Evolutionary conservation across 2,113 vertebrate genomes (phyloP).

Genomic region (Ptychochromis oligacanthus): DNA sequence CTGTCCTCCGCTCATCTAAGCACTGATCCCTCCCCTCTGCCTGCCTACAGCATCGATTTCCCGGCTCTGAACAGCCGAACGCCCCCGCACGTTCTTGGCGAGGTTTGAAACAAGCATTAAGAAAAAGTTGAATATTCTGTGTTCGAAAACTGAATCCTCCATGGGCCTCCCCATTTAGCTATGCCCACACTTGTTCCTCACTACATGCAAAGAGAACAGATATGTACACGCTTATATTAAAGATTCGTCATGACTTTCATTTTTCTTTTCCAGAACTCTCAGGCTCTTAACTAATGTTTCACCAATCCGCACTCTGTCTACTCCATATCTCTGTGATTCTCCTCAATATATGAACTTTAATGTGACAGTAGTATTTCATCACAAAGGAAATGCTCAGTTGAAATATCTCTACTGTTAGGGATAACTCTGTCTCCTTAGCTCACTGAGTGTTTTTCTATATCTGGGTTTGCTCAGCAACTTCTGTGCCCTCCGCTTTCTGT

Average conservation of each 20-base stretch:
- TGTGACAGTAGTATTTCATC: conserved; percentile 40
- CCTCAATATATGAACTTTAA: conserved; percentile 32
- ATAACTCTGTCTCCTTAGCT: conserved; percentile 26
- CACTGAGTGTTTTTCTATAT: conserved; percentile 11
- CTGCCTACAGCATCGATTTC: conserved; percentile 61
- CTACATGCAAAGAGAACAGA: conserved; percentile 31
- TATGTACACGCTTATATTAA: neutral
- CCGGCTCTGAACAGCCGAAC: conserved; percentile 46
- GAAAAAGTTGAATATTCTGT: conserved; percentile 54
- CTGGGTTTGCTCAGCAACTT: neutral
- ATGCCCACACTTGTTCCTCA: conserved; percentile 48
- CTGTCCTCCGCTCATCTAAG: conserved; percentile 41
- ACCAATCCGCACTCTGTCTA: conserved; percentile 19
- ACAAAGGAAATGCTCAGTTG: conserved; percentile 25
- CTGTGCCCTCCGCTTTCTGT: conserved; percentile 16
- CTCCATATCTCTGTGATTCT: conserved; percentile 20
- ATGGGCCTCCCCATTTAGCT: conserved; percentile 47
- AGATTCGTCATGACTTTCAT: conserved; percentile 20
- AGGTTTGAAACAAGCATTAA: conserved; percentile 48
- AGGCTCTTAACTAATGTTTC: conserved; percentile 19
- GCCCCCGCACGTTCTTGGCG: conserved; percentile 59
- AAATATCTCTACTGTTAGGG: conserved; percentile 7
- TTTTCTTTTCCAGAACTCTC: conserved; percentile 9
- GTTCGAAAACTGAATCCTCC: conserved; percentile 49
- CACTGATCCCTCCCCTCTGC: conserved; percentile 44